Evolutionary conservation across 2,113 vertebrate genomes (phyloP), one percentile per base, ranked within the genome.

Genomic region (Rhinopomastus cyanomelas): DNA sequence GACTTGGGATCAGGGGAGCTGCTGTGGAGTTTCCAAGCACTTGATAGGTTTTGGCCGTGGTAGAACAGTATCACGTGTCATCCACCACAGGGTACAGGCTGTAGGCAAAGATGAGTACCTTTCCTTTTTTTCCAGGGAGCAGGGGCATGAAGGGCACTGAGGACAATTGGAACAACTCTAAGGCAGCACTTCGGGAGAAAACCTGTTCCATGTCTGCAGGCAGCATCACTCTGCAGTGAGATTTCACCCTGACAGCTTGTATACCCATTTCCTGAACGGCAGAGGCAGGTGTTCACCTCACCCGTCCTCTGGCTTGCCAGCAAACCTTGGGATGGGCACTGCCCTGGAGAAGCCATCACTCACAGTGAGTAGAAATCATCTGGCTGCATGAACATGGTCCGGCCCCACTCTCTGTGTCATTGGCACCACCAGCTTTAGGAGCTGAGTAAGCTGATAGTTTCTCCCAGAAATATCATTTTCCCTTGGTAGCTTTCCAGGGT

Each of bases 401-500:
- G 64, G 61, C 15, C 68, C 65, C 15, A 4, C 9, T 85, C 32
- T 66, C 32, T 22, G 3, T 27, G 30, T 66, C 64, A 69, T 48
- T 69, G 72, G 27, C 20, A 68, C 34, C n/a, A 74, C 19, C 4
- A 4, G 2, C 11, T 80, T 86, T 29, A 66, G 71, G 26, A 86
- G 26, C 9, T 79, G 75, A 87, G 29, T 67, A 94, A 94, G 67
- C 48, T 5, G 4, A 53, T 74, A 62, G 7, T 81, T 91, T 84
- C 78, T 82, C 44, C 25, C 78, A 92, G 61, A 93, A 91, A 83
- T 85, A 89, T 10, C 8, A 74, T 64, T 93, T 92, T 85, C n/a
- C 48, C 17, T 60, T 90, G 89, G 66, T 73, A 87, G 32, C 9
- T 68, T 94, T 85, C 92, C 88, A 96, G 78, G 11, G 5, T n/a